Evolutionary conservation across 2,113 vertebrate genomes (phyloP), one percentile per base, ranked within the genome.

Genomic region (Callionymus lyra): DNA sequence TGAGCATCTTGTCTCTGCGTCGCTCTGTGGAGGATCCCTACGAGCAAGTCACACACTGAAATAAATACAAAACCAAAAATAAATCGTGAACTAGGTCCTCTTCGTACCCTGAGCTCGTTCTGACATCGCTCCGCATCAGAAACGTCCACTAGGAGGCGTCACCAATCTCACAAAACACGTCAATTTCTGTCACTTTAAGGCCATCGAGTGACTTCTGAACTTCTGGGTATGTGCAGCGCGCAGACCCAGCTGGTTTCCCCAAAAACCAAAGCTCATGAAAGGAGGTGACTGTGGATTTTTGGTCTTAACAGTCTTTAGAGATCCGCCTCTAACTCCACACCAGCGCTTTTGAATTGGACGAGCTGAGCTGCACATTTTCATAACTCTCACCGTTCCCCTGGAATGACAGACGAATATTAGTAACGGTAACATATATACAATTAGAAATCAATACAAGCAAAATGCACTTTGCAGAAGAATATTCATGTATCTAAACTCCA

Each of bases 291-390:
- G 21, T 27, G 32, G 41, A 40, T 59, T 67, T 59, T 67, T 53
- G 63, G 52, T 57, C 32, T 33, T 19, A 41, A 43, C 56, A 67
- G 53, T 58, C 51, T 69, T 49, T 44, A 16, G 1, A 58, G 52
- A 61, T 6, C 13, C 6, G 13, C 15, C 9, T 62, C 41, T 85
- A 87, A 63, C 84, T 84, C 84, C 85, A 86, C 13, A 85, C 81
- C 64, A 84, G 69, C 68, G 88, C 89, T 83, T 96, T 91, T 51
- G 92, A 87, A 69, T 90, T 88, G 48, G 91, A 91, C 6, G 91
- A 90, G 81, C 94, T 97, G 58, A 97, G 81, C 49, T 97, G 95
- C 74, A 97, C 89, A 14, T 93, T 91, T 79, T 97, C 94, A 64
- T 90, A 92, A 70, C 74, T 67, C 58, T 93, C 88, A 59, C 89